These are phyloP conservation scores for Phortica okadai DNA, from an alignment of 2,888 invertebrate genomes.

Conservation along the genomic window DNA sequence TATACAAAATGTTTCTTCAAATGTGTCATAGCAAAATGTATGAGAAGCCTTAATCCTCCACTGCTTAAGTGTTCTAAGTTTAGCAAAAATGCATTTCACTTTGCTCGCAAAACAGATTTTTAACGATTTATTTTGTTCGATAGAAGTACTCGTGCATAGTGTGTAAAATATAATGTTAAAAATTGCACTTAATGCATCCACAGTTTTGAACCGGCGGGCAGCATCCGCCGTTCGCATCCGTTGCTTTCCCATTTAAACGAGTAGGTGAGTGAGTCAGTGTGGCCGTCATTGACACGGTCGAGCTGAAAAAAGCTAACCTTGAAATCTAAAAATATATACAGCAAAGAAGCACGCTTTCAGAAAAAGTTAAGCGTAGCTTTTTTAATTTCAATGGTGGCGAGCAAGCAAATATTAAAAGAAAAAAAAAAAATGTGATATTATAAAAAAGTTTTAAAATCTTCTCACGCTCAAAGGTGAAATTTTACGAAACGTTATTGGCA, in stretches of 20 bases:
- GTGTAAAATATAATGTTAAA: no score
- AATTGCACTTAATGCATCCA: neutral
- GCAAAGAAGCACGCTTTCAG: neutral
- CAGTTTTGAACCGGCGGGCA: neutral
- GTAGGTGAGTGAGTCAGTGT: neutral
- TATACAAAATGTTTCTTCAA: no score
- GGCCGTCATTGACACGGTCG: neutral
- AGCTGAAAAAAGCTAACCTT: neutral
- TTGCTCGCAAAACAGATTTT: no score
- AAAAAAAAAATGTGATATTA: neutral
- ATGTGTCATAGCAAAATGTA: no score
- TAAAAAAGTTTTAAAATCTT: no score
- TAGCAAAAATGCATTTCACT: no score
- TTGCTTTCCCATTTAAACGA: neutral
- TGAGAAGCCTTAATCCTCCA: no score
- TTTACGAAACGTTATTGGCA: no score
- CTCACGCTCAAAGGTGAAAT: no score
- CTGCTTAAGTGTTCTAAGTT: no score
- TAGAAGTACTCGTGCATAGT: no score
- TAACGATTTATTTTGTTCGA: no score
- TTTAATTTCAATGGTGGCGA: neutral
- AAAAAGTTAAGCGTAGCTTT: neutral
- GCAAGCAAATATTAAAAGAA: neutral
- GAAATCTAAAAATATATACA: neutral
- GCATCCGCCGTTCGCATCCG: neutral